Evolutionary conservation across 2,113 vertebrate species (phyloP), one percentile per base, ranked within the genome.

Genomic region (Mastomys natalensis): DNA sequence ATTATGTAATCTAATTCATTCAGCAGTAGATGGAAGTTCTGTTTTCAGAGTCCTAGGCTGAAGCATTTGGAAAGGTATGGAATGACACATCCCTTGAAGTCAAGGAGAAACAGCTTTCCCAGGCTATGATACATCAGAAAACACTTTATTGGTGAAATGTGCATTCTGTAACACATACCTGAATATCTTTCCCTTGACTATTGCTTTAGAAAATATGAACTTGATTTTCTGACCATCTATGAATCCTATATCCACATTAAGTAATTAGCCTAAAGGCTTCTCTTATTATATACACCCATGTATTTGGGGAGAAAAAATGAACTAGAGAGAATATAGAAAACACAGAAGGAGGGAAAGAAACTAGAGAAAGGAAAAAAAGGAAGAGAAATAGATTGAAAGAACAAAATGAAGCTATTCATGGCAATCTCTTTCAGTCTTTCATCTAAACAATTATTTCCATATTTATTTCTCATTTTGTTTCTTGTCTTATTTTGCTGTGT

Each of bases 401-500:
- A 5, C 22, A 24, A 40, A 13, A 64, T 0, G 92, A 37, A 93
- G 0, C 37, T 21, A 70, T 74, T 55, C 1, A 7, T 26, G 6
- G 37, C 9, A 90, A 60, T 1, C 7, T 74, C 16, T 94, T 84
- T 37, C 12, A 22, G 22, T 70, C 22, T 45, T 77, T 53, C 10
- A 48, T 34, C 66, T n/a, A 19, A 82, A 1, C 5, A 90, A 88
- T 93, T 93, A 90, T 89, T 94, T 95, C 62, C 72, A 72, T 90
- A 81, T 87, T 93, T 90, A 92, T 62, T 92, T 94, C 74, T 82
- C 21, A 78, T 17, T 86, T 92, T 95, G 53, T 88, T 94, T 70
- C 80, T 80, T 93, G n/a, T 80, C 93, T 74, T 89, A 21, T 86
- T 97, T 97, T 74, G 5, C 55, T 89, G n/a, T 89, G 60, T 74